Evolutionary conservation across 2,113 vertebrate species (phyloP).

Genomic region (Triplophysa siluroides): DNA sequence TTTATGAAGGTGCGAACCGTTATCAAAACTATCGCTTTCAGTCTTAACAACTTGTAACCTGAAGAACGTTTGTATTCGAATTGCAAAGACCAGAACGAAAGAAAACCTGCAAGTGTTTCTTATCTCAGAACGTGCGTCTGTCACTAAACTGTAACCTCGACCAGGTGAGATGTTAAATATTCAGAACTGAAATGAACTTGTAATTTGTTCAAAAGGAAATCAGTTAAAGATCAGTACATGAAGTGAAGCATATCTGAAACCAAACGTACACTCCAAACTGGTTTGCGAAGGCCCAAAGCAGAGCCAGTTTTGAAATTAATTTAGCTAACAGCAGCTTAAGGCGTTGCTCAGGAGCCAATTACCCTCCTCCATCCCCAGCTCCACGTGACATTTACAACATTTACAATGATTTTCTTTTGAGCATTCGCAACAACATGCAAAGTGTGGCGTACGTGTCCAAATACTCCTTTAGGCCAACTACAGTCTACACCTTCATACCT

Average conservation of each 20-base stretch:
- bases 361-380: too few relatives aligned
- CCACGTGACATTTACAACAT: too few relatives aligned
- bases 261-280: background rate
- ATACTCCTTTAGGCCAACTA: too few relatives aligned
- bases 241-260: background rate
- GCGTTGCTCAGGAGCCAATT: too few relatives aligned
- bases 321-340: too few relatives aligned
- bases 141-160: background rate
- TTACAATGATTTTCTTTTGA: too few relatives aligned
- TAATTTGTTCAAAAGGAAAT: slow-evolving; percentile 63
- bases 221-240: slow-evolving; percentile 7
- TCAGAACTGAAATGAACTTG: slow-evolving; percentile 19
- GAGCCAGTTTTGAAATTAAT: background rate
- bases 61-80: too few relatives aligned
- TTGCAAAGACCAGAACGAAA: background rate
- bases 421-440: too few relatives aligned
- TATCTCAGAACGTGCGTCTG: background rate
- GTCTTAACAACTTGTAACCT: background rate
- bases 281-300: background rate
- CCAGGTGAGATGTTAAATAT: background rate
- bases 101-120: background rate
- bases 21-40: background rate
- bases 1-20: background rate
- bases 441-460: too few relatives aligned
- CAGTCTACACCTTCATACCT: too few relatives aligned